Conservation (phyloP, 2,797 vertebrate genomes). For the Macropodus opercularis region DNA sequence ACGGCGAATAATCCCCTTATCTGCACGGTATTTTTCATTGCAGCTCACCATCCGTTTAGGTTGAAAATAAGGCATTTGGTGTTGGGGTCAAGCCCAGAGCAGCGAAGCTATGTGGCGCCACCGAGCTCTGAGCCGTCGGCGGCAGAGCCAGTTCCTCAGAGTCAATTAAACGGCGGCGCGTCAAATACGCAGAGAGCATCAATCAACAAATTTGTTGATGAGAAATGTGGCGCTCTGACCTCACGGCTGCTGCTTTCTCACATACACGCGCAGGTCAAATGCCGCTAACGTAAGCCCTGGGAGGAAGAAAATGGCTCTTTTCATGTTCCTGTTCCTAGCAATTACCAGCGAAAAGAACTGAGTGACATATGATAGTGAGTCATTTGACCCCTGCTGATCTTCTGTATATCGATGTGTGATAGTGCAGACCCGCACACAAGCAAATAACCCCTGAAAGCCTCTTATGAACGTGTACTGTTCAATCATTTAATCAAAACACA, state of each 20-base stretch:
- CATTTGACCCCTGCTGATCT: conserved; percentile 65
- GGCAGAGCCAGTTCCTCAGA: conserved; percentile 46
- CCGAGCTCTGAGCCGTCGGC: conserved; percentile 46
- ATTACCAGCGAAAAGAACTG: conserved; percentile 57
- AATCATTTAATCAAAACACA: conserved; percentile 72
- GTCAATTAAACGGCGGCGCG: conserved; percentile 44
- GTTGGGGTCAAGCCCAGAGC: conserved; percentile 21
- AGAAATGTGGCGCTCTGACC: conserved; percentile 6
- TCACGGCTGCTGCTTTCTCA: neutral
- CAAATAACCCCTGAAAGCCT: conserved; percentile 66
- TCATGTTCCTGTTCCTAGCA: conserved; percentile 43
- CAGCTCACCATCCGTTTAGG: conserved; percentile 20
- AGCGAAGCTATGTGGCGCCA: conserved; percentile 26
- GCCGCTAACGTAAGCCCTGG: conserved; percentile 4
- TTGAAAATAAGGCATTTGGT: conserved; percentile 14
- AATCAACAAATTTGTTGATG: conserved; percentile 5
- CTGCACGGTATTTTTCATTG: conserved; percentile 36
- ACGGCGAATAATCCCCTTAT: conserved; percentile 55
- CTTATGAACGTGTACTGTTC: conserved; percentile 55
- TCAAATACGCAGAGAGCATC: conserved; percentile 23
- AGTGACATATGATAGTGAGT: conserved; percentile 69
- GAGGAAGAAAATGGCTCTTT: conserved; percentile 49
- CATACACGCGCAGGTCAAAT: conserved; percentile 52
- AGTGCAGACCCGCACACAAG: conserved; percentile 44
- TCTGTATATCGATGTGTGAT: conserved; percentile 60